Base-by-base conservation (phyloP, 2,888 invertebrate genomes). In the Parnassius orleans region DNA sequence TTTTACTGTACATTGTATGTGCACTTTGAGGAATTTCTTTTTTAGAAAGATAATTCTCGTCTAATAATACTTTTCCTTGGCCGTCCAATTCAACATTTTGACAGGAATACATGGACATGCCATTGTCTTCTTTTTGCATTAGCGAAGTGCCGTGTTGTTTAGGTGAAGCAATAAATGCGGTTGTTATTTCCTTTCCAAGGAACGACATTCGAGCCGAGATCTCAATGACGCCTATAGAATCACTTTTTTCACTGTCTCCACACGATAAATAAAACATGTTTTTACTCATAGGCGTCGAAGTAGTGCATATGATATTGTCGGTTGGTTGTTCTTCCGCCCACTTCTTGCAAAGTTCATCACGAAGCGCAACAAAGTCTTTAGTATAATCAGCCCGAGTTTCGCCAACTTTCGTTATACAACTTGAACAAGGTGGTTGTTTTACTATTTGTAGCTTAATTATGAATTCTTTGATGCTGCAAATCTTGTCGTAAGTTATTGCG, bases 401-500 rank as follows among this genome's bases (percentile, higher is more conserved):
- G 9, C 82, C 90, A 68, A 91, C 81, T 76, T 80, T 87, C 1
- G 87, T 84, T 42, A 89, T 78, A 66, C 88, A 88, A 60, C 70
- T 80, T 2, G 88, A 78, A 67, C 90, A 91, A 2, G 90, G 87
- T 2, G 90, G 90, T 67, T 90, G 84, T 68, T 90, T 91, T 0
- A 84, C 83, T 47, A 90, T 66, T 68, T 84, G 75, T 60, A 90
- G 69, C 51, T 77, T 60, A 44, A 91, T 80, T 66, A 80, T 72
- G 65, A 91, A 90, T 52, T 88, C 86, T 66, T 81, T 72, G 24
- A 90, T 84, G 57, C 70, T 69, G 68, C 89, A 90, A 72, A 91
- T 91, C 77, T 85, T 90, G 53, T 90, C 90, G 63, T 90, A 91
- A 9, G 90, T 90, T 87, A 91, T 90, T 2, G 90, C 90, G 68